phyloP scores from a whole-genome alignment of 2,113 vertebrate species.

The Coptodon rendalli region DNA sequence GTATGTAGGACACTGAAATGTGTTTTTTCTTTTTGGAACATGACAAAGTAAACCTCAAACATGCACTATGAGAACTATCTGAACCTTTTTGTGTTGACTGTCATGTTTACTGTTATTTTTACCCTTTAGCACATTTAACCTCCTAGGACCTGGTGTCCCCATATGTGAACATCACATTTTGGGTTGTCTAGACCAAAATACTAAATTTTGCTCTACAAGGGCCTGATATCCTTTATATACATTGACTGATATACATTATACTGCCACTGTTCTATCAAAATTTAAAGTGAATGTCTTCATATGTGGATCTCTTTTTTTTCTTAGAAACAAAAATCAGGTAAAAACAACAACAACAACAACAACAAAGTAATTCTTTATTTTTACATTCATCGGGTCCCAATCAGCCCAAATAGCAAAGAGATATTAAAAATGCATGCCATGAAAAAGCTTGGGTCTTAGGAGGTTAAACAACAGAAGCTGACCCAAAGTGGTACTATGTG shows the following conservation, averaged over 20 bases:
- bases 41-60: not conserved
- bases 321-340: not conserved
- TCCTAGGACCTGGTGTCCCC: not conserved
- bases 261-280: not conserved
- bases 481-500: not conserved
- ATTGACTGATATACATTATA: not conserved
- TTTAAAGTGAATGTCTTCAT: not conserved
- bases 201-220: not conserved
- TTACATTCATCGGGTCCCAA: not conserved
- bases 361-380: not conserved
- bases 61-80: not conserved
- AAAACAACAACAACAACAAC: not conserved
- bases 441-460: not conserved
- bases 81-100: not conserved
- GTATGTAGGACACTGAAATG: not conserved
- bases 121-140: not conserved
- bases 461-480: not conserved
- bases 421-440: not conserved
- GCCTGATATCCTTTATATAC: not conserved
- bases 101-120: not conserved
- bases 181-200: not conserved
- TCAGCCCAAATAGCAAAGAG: not conserved
- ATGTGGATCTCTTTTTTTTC: not conserved
- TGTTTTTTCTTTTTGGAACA: not conserved
- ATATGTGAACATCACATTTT: not conserved